Evolutionary conservation across 2,113 vertebrate species (phyloP).

Genomic region (Ia io): DNA sequence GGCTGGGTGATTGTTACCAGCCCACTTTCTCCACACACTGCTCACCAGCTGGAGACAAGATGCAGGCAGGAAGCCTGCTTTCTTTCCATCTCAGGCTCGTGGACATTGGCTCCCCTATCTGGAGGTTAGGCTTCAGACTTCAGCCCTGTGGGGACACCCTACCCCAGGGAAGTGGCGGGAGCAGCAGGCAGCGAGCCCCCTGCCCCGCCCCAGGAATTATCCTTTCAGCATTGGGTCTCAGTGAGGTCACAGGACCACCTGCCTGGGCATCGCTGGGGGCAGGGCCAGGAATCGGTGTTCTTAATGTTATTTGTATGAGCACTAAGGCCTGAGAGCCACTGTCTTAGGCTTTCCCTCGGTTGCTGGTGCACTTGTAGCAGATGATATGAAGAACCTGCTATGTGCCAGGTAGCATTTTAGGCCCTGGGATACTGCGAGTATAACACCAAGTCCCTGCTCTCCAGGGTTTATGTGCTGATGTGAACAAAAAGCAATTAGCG

Average conservation of each 20-base stretch:
- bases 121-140: background rate
- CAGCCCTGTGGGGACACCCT: background rate
- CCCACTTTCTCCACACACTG: background rate
- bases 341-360: background rate
- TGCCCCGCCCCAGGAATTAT: background rate
- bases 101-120: background rate
- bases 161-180: background rate
- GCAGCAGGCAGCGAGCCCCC: background rate
- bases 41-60: background rate
- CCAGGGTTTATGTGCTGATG: fast-evolving
- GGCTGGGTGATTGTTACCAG: background rate
- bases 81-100: background rate
- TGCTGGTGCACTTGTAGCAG: background rate
- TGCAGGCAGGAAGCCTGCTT: background rate
- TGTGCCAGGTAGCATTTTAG: fast-evolving
- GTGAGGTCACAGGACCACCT: background rate
- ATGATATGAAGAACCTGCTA: fast-evolving
- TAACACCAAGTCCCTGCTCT: background rate
- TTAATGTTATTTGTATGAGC: background rate
- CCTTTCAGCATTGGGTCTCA: background rate
- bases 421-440: background rate
- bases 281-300: background rate
- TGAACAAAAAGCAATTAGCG: background rate
- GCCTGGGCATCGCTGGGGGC: background rate
- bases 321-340: background rate